Base-by-base conservation (phyloP, 2,113 vertebrate genomes). In the Rhinichthys klamathensis region DNA sequence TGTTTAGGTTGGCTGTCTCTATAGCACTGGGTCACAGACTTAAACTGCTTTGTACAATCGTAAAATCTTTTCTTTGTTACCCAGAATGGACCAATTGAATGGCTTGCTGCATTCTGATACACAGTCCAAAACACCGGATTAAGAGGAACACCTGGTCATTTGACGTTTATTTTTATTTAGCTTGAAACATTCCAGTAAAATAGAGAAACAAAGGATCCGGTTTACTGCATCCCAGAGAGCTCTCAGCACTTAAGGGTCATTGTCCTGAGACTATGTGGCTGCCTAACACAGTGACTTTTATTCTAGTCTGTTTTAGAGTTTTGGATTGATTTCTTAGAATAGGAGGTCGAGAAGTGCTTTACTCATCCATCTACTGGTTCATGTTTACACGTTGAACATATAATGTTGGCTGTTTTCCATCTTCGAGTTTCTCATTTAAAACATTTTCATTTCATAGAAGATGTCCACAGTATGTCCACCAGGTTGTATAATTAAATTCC, bases 171-270 rank as follows among this genome's bases (percentile, higher is more conserved):
- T 69, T 70, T 12, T 18, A 5, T 46, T 56, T 60, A 35, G 4
- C 44, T 67, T 8, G 25, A 81, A 81, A 44, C 65, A 80, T 80
- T 80, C 38, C 54, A 63, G 54, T 35, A 63, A 80, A 49, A 69
- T 61, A 13, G n/a, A 60, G 21, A 60, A 30, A 61, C 38, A 73
- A 21, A 73, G 54, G 25, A 79, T 79, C 25, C 32, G 32, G 63
- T 80, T 70, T 85, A 72, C 44, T 41, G 58, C 30, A 46, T 72
- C 15, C 44, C 84, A 78, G 82, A 61, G 54, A 75, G 27, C 32
- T 44, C 82, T 12, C 74, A 51, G 58, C 30, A 25, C 69, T 75
- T 82, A 32, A 58, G n/a, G 56, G 49, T 77, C n/a, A 83, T 58
- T 82, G 35, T 56, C 74, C 15, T 83, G 32, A 67, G n/a, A 23